Evolutionary conservation across 2,113 vertebrate genomes (phyloP).

Genomic region (Prolemur simus): DNA sequence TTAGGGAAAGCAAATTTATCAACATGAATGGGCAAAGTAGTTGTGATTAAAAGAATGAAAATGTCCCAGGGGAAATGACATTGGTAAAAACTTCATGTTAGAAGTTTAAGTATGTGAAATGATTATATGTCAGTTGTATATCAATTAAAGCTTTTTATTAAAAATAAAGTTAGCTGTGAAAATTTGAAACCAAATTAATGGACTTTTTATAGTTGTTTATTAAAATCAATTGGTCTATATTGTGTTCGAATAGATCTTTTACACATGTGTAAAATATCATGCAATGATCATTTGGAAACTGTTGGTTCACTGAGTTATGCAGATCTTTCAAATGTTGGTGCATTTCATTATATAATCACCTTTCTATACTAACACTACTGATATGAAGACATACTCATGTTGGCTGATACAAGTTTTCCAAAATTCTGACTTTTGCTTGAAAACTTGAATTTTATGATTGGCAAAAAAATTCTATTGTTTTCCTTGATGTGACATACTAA

Average conservation of each 20-base stretch:
- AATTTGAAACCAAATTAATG: neutral
- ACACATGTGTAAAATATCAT: neutral
- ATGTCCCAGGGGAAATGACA: neutral
- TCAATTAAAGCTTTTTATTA: neutral
- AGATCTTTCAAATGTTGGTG: neutral
- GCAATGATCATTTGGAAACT: neutral
- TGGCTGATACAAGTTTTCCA: neutral
- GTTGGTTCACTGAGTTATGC: too few relatives aligned
- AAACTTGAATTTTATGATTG: conserved; percentile 4
- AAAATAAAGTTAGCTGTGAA: neutral
- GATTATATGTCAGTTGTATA: neutral
- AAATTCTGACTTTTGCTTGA: neutral
- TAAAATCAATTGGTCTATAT: neutral
- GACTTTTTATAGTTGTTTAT: neutral
- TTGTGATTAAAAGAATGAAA: neutral
- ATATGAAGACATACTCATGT: neutral
- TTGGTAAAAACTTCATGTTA: neutral
- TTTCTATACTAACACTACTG: neutral
- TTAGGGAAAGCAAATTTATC: neutral
- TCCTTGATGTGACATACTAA: neutral
- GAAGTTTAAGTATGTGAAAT: neutral
- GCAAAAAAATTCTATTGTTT: neutral
- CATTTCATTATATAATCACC: neutral
- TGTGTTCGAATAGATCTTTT: neutral
- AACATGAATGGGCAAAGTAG: neutral